Conservation (phyloP, 2,113 vertebrate genomes). For the Myanophis thanlyinensis region DNA sequence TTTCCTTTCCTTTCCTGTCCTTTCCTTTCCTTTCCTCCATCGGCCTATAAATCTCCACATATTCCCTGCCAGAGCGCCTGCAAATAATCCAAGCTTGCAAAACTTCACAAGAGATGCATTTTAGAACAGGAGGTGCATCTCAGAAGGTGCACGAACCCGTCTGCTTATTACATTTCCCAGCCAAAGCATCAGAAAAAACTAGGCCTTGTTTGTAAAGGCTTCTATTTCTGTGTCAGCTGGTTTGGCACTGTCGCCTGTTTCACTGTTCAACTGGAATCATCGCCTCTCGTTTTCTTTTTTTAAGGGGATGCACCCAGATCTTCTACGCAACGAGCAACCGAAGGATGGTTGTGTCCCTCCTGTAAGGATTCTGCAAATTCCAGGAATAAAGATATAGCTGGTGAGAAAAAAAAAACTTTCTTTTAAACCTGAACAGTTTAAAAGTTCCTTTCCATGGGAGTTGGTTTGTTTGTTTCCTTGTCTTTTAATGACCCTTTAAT, state of each 20-base stretch:
- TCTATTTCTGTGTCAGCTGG: background rate
- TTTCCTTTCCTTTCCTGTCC: too few species aligned
- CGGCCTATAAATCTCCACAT: background rate
- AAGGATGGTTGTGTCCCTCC: conserved; percentile 41
- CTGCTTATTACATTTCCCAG: background rate
- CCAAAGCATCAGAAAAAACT: background rate
- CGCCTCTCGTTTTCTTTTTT: background rate
- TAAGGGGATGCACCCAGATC: background rate
- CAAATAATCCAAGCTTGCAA: background rate
- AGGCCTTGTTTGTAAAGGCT: background rate
- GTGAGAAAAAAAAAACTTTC: conserved; percentile 67
- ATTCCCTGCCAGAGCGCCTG: background rate
- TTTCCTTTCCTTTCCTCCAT: background rate
- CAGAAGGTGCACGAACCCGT: background rate
- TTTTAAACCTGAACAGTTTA: background rate
- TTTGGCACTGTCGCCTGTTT: background rate
- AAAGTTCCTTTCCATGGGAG: background rate
- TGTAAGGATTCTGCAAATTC: conserved; percentile 44
- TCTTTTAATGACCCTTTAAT: too few species aligned
- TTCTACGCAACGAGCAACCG: background rate
- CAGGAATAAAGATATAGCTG: conserved; percentile 29
- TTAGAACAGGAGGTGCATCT: background rate
- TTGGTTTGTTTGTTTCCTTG: too few species aligned
- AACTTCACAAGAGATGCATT: background rate
- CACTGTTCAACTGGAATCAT: background rate